Conservation (phyloP, 30 jellyfish, hydroid and myxozoan genomes). For the Aurelia sp. region DNA sequence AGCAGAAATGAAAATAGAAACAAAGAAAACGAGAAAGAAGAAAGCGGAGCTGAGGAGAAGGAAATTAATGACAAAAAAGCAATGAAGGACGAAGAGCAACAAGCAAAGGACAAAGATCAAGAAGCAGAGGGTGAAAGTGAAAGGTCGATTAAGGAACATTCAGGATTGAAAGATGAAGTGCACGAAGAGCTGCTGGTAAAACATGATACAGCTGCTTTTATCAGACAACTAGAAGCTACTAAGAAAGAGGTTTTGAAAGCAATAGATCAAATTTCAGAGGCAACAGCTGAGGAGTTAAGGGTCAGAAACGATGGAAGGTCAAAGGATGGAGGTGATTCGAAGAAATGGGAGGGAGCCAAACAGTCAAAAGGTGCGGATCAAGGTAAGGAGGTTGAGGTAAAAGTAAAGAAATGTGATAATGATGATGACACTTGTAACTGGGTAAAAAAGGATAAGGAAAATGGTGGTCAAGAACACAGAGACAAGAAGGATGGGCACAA, state of each 20-base stretch:
- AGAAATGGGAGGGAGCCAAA: too few species aligned
- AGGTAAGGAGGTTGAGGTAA: too few species aligned
- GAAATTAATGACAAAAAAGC: background rate
- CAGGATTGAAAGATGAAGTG: background rate
- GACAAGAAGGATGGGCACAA: too few species aligned
- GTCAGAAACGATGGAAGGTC: too few species aligned
- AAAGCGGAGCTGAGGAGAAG: background rate
- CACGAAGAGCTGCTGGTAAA: background rate
- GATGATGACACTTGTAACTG: too few species aligned
- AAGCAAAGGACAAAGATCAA: background rate
- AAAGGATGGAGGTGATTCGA: too few species aligned
- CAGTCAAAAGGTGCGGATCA: too few species aligned
- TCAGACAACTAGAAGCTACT: background rate
- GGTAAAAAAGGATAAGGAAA: too few species aligned
- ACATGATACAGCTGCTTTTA: constrained; percentile 2
- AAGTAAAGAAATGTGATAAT: too few species aligned
- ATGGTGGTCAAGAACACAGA: too few species aligned
- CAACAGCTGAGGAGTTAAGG: too few species aligned
- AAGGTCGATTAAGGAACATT: background rate
- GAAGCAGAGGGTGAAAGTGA: background rate
- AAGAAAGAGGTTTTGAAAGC: background rate
- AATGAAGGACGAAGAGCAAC: background rate
- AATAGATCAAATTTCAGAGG: too few species aligned
- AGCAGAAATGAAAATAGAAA: background rate
- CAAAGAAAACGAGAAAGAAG: background rate